These are phyloP conservation scores for Lepus europaeus DNA, from an alignment of 2,113 vertebrate species.

Conservation along the genomic window DNA sequence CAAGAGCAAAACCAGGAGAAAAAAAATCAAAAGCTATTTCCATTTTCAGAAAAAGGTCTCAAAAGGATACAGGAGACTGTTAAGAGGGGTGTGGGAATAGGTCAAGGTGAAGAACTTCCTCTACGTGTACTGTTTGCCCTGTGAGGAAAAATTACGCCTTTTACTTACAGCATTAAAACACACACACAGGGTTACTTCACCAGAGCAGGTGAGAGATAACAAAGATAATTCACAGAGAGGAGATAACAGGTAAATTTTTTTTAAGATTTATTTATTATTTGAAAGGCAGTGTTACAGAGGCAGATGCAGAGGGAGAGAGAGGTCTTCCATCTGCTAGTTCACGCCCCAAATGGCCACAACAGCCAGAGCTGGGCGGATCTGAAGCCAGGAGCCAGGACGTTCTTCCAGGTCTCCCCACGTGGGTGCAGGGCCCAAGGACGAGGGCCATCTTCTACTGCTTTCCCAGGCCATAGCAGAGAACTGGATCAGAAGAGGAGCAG, in stretches of 20 bases:
- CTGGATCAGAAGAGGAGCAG: no score
- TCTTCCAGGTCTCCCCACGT: no score
- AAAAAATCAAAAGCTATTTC: conserved; percentile 35
- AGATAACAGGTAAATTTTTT: background rate
- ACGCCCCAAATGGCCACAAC: no score
- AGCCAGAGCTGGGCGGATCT: no score
- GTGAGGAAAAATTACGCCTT: background rate
- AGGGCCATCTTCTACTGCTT: no score
- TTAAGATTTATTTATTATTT: no score
- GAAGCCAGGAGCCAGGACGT: no score
- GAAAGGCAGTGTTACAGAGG: no score
- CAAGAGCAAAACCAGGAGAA: background rate
- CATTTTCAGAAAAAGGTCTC: background rate
- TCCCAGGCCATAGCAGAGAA: no score
- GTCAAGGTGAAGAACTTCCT: background rate
- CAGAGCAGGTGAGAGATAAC: background rate
- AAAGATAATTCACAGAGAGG: background rate
- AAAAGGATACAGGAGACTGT: background rate
- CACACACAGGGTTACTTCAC: background rate
- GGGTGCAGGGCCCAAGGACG: no score
- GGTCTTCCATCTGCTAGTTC: no score
- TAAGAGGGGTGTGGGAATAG: background rate
- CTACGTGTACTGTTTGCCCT: background rate
- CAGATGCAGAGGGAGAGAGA: no score
- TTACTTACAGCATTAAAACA: background rate